Evolutionary conservation across 2,797 vertebrate species (phyloP).

Genomic region (Tadarida brasiliensis): DNA sequence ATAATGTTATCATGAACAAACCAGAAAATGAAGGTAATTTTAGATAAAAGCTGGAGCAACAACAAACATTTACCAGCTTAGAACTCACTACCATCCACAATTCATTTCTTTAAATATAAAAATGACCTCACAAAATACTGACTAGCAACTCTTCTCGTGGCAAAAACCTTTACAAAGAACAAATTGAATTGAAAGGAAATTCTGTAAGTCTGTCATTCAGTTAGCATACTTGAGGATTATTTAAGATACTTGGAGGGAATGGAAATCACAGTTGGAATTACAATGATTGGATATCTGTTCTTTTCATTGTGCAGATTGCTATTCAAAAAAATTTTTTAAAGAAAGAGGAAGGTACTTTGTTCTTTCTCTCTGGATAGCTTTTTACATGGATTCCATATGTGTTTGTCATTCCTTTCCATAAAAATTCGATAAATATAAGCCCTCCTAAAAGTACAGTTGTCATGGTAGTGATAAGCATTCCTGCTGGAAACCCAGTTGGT

Average conservation of each 20-base stretch:
- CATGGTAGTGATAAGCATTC: conserved; percentile 14
- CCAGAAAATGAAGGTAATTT: background rate
- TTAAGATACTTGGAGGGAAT: background rate
- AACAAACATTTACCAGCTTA: background rate
- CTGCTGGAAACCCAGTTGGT: conserved; percentile 60
- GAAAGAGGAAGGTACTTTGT: background rate
- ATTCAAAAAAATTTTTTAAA: background rate
- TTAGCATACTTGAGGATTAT: background rate
- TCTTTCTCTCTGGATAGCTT: background rate
- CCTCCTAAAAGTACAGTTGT: conserved; percentile 18
- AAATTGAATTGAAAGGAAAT: background rate
- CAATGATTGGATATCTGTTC: background rate
- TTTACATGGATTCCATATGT: conserved; percentile 15
- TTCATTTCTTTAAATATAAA: conserved; percentile 4
- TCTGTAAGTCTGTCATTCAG: background rate
- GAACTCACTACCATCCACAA: background rate
- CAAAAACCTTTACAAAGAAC: background rate
- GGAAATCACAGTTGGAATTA: background rate
- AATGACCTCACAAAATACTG: background rate
- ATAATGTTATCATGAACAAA: background rate
- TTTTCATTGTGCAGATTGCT: background rate
- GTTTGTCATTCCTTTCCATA: conserved; percentile 52
- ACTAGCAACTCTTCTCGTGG: background rate
- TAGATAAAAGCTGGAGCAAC: background rate
- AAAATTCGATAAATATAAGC: conserved; percentile 46